These are phyloP conservation scores for Chiloscyllium punctatum DNA, from an alignment of 2,797 vertebrate genomes.

Conservation along the genomic window DNA sequence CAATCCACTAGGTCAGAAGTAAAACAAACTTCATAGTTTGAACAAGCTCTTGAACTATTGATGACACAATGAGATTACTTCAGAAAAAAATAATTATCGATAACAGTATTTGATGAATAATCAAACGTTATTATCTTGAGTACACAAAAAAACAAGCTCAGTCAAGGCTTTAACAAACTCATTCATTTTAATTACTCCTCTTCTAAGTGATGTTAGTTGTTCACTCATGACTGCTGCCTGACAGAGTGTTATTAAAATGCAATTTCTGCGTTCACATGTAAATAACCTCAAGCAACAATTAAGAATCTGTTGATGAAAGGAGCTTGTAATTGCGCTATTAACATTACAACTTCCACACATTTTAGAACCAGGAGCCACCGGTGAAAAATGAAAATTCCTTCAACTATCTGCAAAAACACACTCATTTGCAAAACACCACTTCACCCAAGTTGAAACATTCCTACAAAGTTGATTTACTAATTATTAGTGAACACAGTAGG, in stretches of 20 bases:
- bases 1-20: neutral
- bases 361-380: slow-evolving; percentile 45
- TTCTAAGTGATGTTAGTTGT: slow-evolving; percentile 56
- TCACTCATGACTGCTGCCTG: slow-evolving; percentile 48
- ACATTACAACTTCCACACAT: slow-evolving; percentile 49
- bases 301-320: slow-evolving; percentile 54
- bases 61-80: slow-evolving; percentile 6
- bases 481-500: neutral
- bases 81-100: slow-evolving; percentile 13
- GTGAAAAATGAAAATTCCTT: slow-evolving; percentile 46
- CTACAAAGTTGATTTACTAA: neutral
- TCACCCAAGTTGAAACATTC: neutral
- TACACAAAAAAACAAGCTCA: slow-evolving; percentile 41
- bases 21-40: neutral
- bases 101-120: slow-evolving; percentile 18
- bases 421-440: neutral
- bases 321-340: slow-evolving; percentile 50
- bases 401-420: slow-evolving; percentile 38
- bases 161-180: slow-evolving; percentile 45
- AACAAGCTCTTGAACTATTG: neutral
- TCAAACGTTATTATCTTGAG: neutral
- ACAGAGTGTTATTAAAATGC: slow-evolving; percentile 59
- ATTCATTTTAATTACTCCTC: slow-evolving; percentile 65
- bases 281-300: slow-evolving; percentile 62
- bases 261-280: slow-evolving; percentile 58